A percentile compares a stretch with the other conserved stretches of the same genome.
phyloP scores from a whole-genome alignment of 2,113 vertebrate genomes.

The Hemiscyllium ocellatum region DNA sequence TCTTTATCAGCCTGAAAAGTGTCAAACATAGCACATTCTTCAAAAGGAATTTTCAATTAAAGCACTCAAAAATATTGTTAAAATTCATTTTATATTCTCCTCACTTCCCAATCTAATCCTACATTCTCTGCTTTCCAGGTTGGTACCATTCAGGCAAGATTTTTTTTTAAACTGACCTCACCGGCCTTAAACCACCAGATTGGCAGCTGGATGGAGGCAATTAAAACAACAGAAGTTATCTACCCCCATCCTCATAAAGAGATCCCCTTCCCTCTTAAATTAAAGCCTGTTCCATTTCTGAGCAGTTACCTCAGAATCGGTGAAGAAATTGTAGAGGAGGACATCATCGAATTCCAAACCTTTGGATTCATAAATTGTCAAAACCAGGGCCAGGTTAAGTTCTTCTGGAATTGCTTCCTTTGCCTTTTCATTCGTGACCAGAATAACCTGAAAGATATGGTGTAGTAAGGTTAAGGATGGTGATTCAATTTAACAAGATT shows the following conservation, averaged over 20 bases:
- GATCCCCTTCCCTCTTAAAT: neutral
- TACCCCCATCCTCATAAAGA: neutral
- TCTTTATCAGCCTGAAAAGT: conserved; percentile 62
- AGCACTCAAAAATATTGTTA: neutral
- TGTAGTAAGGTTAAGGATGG: neutral
- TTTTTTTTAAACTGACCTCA: neutral
- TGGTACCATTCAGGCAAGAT: neutral
- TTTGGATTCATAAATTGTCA: conserved; percentile 73
- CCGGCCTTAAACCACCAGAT: neutral
- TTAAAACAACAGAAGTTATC: neutral
- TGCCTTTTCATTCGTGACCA: conserved; percentile 65
- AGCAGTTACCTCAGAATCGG: conserved; percentile 64
- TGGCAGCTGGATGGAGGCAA: neutral
- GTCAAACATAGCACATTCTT: neutral
- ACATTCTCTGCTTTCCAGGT: neutral
- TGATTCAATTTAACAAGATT: neutral
- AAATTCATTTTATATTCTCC: neutral
- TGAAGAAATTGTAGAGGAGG: conserved; percentile 74
- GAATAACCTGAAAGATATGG: conserved; percentile 55
- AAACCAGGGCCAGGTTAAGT: conserved; percentile 64
- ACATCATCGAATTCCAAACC: conserved; percentile 75
- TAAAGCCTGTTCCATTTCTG: neutral
- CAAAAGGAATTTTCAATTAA: neutral
- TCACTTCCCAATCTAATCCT: neutral
- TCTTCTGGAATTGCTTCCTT: conserved; percentile 71